Percentiles rank a stretch among this genome's conserved stretches.
These are phyloP conservation scores for Zapornia atra DNA, from an alignment of 2,113 vertebrate genomes.

Conservation along the genomic window DNA sequence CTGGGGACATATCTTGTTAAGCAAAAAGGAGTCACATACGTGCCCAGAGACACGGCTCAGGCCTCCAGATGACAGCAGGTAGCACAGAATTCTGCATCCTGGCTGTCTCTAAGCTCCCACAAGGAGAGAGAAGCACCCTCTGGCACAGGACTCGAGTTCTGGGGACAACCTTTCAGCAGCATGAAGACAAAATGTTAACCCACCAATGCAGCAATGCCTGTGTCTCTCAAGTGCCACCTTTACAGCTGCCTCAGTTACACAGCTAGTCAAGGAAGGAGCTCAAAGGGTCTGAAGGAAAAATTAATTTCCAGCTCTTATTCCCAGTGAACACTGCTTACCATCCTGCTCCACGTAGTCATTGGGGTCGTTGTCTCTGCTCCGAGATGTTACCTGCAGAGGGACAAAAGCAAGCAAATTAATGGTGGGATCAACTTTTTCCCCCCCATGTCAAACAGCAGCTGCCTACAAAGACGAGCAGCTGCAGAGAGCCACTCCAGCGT, in stretches of 20 bases:
- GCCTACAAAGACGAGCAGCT: neutral
- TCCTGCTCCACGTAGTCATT: conserved; percentile 97
- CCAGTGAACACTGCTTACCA: conserved; percentile 70
- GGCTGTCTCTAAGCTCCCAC: neutral
- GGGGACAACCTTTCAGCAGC: neutral
- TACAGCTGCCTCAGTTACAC: neutral
- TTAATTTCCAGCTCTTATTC: neutral
- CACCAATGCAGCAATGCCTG: neutral
- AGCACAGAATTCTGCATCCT: neutral
- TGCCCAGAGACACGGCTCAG: neutral
- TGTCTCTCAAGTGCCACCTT: neutral
- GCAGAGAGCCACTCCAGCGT: neutral
- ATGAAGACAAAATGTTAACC: neutral
- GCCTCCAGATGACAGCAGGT: neutral
- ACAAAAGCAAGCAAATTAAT: neutral
- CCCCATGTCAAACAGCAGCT: neutral
- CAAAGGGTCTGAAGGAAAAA: neutral
- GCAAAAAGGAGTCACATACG: neutral
- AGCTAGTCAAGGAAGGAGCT: neutral
- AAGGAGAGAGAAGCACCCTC: neutral
- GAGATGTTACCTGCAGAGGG: conserved; percentile 89
- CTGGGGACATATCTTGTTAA: neutral
- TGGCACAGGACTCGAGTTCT: neutral
- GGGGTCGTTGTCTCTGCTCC: conserved; percentile 95
- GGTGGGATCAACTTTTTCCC: neutral